Evolutionary conservation across 2,113 vertebrate genomes (phyloP).

Genomic region (Pedionomus torquatus): DNA sequence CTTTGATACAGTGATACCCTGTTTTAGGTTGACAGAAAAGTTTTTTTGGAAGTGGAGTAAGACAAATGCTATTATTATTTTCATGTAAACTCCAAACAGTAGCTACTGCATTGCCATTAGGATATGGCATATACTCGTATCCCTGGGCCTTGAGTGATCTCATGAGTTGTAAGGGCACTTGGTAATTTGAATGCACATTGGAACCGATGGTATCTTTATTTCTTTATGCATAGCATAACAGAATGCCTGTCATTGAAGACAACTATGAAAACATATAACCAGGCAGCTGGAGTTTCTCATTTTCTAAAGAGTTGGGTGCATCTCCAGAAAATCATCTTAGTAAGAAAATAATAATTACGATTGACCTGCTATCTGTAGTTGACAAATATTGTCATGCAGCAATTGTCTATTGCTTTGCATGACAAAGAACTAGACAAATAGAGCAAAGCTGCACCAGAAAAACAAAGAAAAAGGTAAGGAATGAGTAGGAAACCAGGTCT

Average conservation of each 20-base stretch:
- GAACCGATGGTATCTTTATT: background rate
- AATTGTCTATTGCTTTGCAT: slow-evolving; percentile 9
- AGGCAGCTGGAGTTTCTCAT: background rate
- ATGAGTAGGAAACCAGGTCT: slow-evolving; percentile 32
- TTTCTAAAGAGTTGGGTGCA: background rate
- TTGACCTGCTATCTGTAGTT: slow-evolving; percentile 34
- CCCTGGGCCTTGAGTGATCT: background rate
- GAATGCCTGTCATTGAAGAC: background rate
- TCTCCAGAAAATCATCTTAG: slow-evolving; percentile 47
- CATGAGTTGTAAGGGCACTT: rapidly evolving
- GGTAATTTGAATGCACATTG: background rate
- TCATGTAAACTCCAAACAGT: background rate
- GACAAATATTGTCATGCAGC: slow-evolving; percentile 4
- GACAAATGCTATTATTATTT: background rate
- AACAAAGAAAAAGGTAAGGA: background rate
- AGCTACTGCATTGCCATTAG: background rate
- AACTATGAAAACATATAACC: background rate
- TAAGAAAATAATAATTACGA: slow-evolving; percentile 12
- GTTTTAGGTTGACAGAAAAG: background rate
- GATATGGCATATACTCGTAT: background rate
- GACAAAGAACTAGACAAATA: slow-evolving; percentile 38
- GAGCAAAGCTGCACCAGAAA: slow-evolving; percentile 13
- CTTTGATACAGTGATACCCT: background rate
- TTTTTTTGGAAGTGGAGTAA: background rate
- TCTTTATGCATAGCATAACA: background rate